A percentile compares a stretch with the other conserved stretches of the same genome.
Evolutionary conservation across 1,140 invertebrate species (phyloP).

Genomic region (Hylaeus anthracinus): DNA sequence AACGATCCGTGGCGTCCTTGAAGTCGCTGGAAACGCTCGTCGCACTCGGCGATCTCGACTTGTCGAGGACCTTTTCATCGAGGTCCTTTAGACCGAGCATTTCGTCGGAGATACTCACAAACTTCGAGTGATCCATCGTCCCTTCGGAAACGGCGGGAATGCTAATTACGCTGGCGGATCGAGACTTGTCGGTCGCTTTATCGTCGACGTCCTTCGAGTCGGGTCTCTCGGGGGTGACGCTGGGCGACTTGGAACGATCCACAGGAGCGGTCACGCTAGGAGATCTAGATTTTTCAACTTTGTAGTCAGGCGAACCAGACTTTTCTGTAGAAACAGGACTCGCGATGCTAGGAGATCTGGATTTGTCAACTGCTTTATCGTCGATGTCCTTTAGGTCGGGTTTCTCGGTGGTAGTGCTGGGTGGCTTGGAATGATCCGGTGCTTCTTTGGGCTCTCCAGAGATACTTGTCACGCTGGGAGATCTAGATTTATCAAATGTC

Average conservation of each 20-base stretch:
- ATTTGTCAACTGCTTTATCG: neutral
- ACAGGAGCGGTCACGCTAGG: neutral
- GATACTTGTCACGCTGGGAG: constrained; percentile 35
- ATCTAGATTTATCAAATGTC: constrained; percentile 31
- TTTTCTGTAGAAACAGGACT: neutral
- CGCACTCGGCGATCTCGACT: constrained; percentile 36
- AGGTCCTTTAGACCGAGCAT: neutral
- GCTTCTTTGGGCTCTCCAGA: constrained; percentile 27
- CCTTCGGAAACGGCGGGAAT: constrained; percentile 29
- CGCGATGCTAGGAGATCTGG: neutral
- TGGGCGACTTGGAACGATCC: constrained; percentile 47
- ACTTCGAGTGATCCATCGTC: constrained; percentile 2
- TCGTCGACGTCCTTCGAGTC: constrained; percentile 29
- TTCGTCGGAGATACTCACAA: constrained; percentile 16
- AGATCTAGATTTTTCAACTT: constrained; percentile 27
- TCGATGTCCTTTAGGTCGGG: neutral
- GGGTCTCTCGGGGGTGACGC: constrained; percentile 59
- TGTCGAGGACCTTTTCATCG: neutral
- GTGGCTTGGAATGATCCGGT: constrained; percentile 31
- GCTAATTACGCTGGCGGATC: too few relatives aligned
- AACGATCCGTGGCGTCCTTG: neutral
- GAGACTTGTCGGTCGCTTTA: neutral
- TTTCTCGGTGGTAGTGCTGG: neutral
- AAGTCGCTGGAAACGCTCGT: constrained; percentile 12
- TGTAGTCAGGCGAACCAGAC: neutral